These are phyloP conservation scores for Symphodus melops DNA, from an alignment of 2,113 vertebrate species.

Conservation along the genomic window DNA sequence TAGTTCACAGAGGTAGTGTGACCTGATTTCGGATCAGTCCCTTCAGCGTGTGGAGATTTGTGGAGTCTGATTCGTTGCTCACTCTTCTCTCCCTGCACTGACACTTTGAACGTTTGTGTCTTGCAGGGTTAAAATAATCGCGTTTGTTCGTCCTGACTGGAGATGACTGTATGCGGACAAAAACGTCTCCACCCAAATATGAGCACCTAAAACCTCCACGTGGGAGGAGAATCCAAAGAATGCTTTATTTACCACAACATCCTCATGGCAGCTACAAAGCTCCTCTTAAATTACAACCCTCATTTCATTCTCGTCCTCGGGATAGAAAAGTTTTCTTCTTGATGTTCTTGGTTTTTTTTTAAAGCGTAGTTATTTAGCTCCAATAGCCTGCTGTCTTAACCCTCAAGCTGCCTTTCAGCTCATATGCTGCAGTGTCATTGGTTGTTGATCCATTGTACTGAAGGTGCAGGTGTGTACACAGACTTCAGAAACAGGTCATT, in stretches of 20 bases:
- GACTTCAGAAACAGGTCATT: too few relatives aligned
- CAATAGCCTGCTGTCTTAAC: too few relatives aligned
- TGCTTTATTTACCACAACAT: conserved; percentile 6
- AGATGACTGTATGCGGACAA: conserved; percentile 2
- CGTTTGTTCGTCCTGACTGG: conserved; percentile 12
- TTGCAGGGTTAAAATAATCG: neutral
- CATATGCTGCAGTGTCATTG: too few relatives aligned
- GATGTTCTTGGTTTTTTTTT: neutral
- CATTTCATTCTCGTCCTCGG: neutral
- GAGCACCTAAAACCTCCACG: conserved; percentile 7
- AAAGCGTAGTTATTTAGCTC: too few relatives aligned
- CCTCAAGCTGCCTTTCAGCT: too few relatives aligned
- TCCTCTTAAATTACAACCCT: neutral
- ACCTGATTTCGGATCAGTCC: conserved; percentile 15
- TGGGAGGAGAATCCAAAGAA: conserved; percentile 7
- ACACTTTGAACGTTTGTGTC: neutral
- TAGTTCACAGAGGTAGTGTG: conserved; percentile 24
- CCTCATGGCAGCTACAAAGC: neutral
- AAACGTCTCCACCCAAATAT: conserved; percentile 14
- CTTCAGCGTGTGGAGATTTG: conserved; percentile 7
- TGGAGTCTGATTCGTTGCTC: neutral
- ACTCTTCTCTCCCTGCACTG: neutral
- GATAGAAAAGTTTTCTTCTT: neutral
- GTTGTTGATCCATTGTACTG: too few relatives aligned
- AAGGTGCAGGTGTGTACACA: too few relatives aligned